Conservation (phyloP, 2,797 vertebrate species). For the Coccyzus lansbergi region DNA sequence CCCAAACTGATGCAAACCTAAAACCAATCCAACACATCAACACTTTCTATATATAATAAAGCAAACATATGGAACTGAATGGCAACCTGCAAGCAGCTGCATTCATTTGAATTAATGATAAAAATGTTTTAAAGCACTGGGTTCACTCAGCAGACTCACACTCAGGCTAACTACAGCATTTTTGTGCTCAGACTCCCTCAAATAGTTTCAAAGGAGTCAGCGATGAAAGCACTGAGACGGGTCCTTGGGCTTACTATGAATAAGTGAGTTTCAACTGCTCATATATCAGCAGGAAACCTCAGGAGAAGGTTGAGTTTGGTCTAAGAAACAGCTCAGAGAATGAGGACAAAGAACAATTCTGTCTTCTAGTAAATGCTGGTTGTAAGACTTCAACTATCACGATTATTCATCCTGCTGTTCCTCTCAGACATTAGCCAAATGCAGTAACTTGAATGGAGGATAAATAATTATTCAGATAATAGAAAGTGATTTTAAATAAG, state of each 20-base stretch:
- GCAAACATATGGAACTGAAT: not conserved
- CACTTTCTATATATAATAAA: not conserved
- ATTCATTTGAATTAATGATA: not conserved
- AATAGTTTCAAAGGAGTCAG: not conserved
- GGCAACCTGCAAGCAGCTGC: not conserved
- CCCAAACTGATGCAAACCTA: too few relatives aligned
- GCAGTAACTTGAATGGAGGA: not conserved
- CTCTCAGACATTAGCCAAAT: not conserved
- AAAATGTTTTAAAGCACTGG: not conserved
- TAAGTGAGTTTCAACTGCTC: not conserved
- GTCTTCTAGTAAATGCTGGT: not conserved
- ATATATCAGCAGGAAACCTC: not conserved
- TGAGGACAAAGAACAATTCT: not conserved
- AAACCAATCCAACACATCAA: not conserved
- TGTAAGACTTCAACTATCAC: not conserved
- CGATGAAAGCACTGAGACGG: not conserved
- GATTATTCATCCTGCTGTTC: not conserved
- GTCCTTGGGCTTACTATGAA: not conserved
- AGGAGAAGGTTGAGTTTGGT: not conserved
- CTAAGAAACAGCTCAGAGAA: not conserved
- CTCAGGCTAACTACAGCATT: not conserved
- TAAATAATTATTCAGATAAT: conserved; percentile 8
- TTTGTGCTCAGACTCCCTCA: not conserved
- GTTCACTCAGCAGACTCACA: not conserved
- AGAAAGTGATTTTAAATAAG: conserved; percentile 10